Evolutionary conservation across 2,113 vertebrate genomes (phyloP).

Genomic region (Drymodes brunneopygia): DNA sequence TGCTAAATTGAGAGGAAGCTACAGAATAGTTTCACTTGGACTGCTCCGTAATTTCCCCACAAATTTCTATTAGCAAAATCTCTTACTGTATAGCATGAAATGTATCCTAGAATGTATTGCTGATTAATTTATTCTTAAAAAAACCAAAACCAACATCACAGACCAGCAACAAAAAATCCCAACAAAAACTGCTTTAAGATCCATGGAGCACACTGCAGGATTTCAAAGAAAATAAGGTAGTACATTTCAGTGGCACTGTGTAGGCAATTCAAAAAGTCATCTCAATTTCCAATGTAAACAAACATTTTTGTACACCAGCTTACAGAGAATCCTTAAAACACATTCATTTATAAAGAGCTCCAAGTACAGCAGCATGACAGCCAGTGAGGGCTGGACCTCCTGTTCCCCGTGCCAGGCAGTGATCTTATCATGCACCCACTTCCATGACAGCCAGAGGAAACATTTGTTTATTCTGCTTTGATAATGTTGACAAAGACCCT

Average conservation of each 20-base stretch:
- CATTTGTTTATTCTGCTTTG: conserved; percentile 19
- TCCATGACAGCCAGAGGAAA: neutral
- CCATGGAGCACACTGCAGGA: neutral
- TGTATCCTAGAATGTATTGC: neutral
- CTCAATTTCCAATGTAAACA: neutral
- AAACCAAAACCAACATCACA: neutral
- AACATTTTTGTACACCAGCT: neutral
- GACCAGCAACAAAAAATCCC: neutral
- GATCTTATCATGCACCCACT: neutral
- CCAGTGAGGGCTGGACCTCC: neutral
- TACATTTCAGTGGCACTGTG: neutral
- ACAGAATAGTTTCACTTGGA: neutral
- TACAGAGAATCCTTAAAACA: neutral
- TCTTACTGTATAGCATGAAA: neutral
- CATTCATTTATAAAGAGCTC: neutral
- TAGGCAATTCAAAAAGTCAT: neutral
- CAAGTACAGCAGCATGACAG: neutral
- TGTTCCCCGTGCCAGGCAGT: neutral
- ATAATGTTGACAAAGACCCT: neutral
- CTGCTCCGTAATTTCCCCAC: conserved; percentile 18
- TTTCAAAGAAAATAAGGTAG: neutral
- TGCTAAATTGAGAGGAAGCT: conserved; percentile 13
- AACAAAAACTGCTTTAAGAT: neutral
- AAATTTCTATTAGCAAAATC: neutral
- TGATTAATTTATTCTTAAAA: neutral